A percentile compares a stretch with the other conserved stretches of the same genome.
These are phyloP conservation scores for Ia io DNA, from an alignment of 2,113 vertebrate species.

Conservation along the genomic window DNA sequence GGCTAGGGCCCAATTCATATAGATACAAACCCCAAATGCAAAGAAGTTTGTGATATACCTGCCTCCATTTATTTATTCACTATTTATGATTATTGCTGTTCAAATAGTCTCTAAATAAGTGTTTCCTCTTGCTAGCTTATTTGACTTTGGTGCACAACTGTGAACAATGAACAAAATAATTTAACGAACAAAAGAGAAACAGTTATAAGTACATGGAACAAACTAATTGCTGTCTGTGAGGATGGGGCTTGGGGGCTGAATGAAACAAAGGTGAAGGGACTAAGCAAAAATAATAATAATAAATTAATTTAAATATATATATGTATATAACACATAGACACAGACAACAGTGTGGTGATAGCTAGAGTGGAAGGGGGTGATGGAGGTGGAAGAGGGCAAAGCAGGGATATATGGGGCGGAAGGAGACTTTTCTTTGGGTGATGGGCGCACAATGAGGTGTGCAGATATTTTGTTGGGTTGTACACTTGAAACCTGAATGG, in stretches of 20 bases:
- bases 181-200: background rate
- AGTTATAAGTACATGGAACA: background rate
- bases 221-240: background rate
- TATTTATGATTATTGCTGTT: background rate
- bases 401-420: background rate
- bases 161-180: constrained; percentile 7
- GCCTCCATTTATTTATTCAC: background rate
- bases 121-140: constrained; percentile 56
- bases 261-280: background rate
- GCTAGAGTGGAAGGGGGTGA: background rate
- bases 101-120: constrained; percentile 36
- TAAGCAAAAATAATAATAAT: background rate
- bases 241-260: background rate
- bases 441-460: background rate
- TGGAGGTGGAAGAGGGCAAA: too few species aligned
- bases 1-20: constrained; percentile 27
- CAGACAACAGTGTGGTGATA: background rate
- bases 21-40: background rate
- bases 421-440: background rate
- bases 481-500: background rate
- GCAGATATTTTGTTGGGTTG: background rate
- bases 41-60: background rate
- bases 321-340: background rate
- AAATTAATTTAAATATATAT: background rate
- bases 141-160: constrained; percentile 47